Conservation (phyloP, 1,140 invertebrate genomes). For the Delia radicum region DNA sequence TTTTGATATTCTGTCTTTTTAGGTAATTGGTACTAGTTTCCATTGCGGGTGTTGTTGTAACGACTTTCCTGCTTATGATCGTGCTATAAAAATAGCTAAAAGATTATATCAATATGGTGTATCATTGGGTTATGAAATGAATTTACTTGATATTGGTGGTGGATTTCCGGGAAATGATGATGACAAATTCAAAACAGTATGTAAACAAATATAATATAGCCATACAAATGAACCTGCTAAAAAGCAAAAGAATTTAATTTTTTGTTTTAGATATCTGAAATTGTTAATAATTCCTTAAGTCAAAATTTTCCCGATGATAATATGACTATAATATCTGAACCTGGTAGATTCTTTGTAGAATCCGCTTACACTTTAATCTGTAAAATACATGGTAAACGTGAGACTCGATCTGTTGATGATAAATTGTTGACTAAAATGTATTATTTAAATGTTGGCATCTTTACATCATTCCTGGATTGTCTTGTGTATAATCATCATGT, state of each 20-base stretch:
- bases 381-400: conserved; percentile 80
- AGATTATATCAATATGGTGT: conserved; percentile 71
- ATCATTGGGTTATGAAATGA: conserved; percentile 70
- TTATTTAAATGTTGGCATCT: conserved; percentile 97
- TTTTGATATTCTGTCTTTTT: not conserved
- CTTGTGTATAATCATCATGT: conserved; percentile 88
- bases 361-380: conserved; percentile 91
- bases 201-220: not conserved
- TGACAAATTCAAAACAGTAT: conserved; percentile 66
- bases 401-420: conserved; percentile 58
- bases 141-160: conserved; percentile 80
- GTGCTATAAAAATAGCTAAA: conserved; percentile 71
- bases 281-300: conserved; percentile 74
- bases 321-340: conserved; percentile 90
- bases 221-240: too few species aligned
- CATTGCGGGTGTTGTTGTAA: conserved; percentile 86
- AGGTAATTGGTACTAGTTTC: conserved; percentile 73
- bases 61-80: conserved; percentile 72
- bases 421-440: conserved; percentile 78
- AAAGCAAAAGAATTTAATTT: not conserved
- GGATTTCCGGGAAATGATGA: conserved; percentile 79
- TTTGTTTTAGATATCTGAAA: conserved; percentile 64
- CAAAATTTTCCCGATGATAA: conserved; percentile 75
- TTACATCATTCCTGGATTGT: conserved; percentile 98
- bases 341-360: conserved; percentile 92